Conservation (phyloP, 2,113 vertebrate species). For the Syngnathus typhle region DNA sequence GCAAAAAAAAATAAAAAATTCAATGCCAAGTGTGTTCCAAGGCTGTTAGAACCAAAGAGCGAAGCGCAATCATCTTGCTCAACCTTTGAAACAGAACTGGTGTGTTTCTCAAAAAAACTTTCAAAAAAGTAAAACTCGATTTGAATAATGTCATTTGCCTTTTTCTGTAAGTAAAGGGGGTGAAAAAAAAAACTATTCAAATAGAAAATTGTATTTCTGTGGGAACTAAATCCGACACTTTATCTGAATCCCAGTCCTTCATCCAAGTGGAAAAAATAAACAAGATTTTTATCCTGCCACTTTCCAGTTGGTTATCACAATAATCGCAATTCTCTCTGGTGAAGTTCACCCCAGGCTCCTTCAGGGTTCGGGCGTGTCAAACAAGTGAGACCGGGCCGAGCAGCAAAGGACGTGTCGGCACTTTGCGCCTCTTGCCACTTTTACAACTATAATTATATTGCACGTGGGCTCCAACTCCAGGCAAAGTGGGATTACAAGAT, state of each 20-base stretch:
- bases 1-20: too few relatives aligned
- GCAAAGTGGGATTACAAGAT: slow-evolving; percentile 16
- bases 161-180: too few relatives aligned
- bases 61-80: too few relatives aligned
- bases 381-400: slow-evolving; percentile 23
- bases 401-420: slow-evolving; percentile 23
- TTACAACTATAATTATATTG: slow-evolving; percentile 12
- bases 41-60: too few relatives aligned
- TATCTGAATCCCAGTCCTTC: neutral
- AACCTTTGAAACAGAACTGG: too few relatives aligned
- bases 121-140: too few relatives aligned
- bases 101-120: too few relatives aligned
- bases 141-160: too few relatives aligned
- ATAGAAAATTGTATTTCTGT: too few relatives aligned
- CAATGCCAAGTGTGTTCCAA: too few relatives aligned
- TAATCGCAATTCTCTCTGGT: slow-evolving; percentile 24
- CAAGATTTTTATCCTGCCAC: neutral
- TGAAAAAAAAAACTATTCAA: too few relatives aligned
- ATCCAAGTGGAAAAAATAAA: neutral
- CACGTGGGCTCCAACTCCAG: slow-evolving; percentile 2
- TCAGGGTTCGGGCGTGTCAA: slow-evolving; percentile 44
- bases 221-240: too few relatives aligned
- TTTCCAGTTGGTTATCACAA: slow-evolving; percentile 15
- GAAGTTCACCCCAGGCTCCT: slow-evolving; percentile 37
- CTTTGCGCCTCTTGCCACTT: slow-evolving; percentile 4